Evolutionary conservation across 2,888 invertebrate genomes (phyloP).

Genomic region (Atrina japonica): DNA sequence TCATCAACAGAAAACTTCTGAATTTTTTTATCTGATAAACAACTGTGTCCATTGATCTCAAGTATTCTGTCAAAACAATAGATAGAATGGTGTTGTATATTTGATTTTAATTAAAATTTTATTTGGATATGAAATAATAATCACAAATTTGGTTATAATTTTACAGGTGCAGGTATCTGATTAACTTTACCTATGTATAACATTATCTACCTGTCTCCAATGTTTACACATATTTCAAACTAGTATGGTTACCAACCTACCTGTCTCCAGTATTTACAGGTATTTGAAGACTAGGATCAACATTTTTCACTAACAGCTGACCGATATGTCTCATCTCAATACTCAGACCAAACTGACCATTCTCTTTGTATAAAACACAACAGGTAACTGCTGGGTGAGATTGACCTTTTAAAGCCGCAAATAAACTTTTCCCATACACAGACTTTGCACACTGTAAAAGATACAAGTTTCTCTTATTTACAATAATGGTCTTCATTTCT

Average conservation of each 20-base stretch:
- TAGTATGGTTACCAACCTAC: slow-evolving; percentile 14
- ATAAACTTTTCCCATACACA: neutral
- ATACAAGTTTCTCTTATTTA: no score
- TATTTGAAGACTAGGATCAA: slow-evolving; percentile 3
- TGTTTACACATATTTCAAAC: slow-evolving; percentile 1
- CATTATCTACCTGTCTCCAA: slow-evolving; percentile 29
- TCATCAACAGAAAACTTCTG: neutral
- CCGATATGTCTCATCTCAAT: slow-evolving; percentile 24
- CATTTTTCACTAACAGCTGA: slow-evolving; percentile 19
- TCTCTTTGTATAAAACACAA: slow-evolving; percentile 25
- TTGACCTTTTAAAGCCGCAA: slow-evolving; percentile 30
- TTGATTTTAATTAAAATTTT: no score
- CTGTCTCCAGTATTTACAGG: slow-evolving; percentile 25
- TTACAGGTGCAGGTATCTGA: no score
- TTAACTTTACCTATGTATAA: neutral
- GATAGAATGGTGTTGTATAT: neutral
- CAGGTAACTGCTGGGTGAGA: slow-evolving; percentile 22
- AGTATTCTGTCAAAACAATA: slow-evolving; percentile 52
- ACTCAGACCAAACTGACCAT: slow-evolving; percentile 35
- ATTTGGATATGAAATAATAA: no score
- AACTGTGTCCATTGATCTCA: slow-evolving; percentile 59
- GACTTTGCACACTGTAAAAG: no score
- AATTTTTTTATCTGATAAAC: neutral
- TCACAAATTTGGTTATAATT: no score
- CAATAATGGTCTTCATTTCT: no score